Conservation (phyloP, 2,888 invertebrate genomes). For the Phymatocera aterrima region DNA sequence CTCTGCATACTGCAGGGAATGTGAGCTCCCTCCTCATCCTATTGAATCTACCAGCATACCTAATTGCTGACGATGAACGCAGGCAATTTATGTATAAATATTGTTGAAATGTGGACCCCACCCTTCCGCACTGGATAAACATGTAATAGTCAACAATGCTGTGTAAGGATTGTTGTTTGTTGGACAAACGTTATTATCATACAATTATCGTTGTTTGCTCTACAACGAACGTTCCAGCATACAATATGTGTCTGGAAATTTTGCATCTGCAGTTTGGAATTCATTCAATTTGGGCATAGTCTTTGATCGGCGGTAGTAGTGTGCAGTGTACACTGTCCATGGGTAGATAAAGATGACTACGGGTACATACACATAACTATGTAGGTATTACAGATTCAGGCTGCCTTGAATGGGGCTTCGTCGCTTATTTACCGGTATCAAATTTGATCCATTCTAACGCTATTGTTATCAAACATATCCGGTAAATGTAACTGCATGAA, state of each 20-base stretch:
- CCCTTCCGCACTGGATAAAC: not conserved
- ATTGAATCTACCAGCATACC: not conserved
- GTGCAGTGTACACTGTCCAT: too few relatives aligned
- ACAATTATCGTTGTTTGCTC: not conserved
- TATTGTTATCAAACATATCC: not conserved
- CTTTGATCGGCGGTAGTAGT: too few relatives aligned
- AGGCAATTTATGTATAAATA: slow-evolving; percentile 5
- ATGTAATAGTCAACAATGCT: not conserved
- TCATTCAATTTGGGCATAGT: too few relatives aligned
- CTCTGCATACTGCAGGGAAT: not conserved
- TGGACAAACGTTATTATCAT: not conserved
- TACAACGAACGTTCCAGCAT: not conserved
- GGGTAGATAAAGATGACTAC: too few relatives aligned
- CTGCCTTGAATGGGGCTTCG: not conserved
- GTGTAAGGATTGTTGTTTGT: slow-evolving; percentile 3
- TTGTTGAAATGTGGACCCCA: not conserved
- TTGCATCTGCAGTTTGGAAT: too few relatives aligned
- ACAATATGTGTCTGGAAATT: too few relatives aligned
- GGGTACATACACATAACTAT: too few relatives aligned
- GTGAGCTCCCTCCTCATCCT: not conserved
- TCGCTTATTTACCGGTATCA: not conserved
- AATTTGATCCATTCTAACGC: not conserved
- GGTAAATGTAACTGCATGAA: not conserved
- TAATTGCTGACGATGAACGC: not conserved
- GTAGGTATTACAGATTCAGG: not conserved